These are phyloP conservation scores for Adineta ricciae DNA, from an alignment of 2,888 invertebrate genomes.

Conservation along the genomic window DNA sequence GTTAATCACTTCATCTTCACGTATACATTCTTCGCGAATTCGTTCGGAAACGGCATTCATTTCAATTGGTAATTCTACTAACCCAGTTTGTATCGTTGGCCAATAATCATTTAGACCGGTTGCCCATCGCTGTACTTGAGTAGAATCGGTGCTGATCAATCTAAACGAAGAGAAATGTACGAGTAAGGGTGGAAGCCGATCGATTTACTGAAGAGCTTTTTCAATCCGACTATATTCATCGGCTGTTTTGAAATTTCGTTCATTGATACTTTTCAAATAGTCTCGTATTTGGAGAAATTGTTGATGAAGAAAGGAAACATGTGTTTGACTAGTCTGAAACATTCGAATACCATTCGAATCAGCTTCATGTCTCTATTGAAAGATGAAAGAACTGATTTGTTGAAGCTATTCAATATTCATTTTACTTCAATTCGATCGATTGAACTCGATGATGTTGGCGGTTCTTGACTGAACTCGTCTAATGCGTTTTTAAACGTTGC, in stretches of 20 bases:
- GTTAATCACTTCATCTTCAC: background rate
- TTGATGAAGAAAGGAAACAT: background rate
- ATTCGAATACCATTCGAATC: background rate
- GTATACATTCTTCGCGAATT: conserved; percentile 39
- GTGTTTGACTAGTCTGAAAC: conserved; percentile 1
- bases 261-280: background rate
- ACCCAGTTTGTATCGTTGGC: conserved; percentile 43
- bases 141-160: conserved; percentile 41
- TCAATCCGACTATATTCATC: background rate
- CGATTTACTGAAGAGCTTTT: conserved; percentile 39
- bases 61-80: conserved; percentile 42
- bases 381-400: background rate
- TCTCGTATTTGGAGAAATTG: background rate
- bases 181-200: no score
- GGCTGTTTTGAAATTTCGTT: background rate
- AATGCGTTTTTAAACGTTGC: background rate
- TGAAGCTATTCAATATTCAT: background rate
- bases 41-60: conserved; percentile 44
- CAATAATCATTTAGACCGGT: conserved; percentile 44
- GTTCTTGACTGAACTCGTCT: background rate
- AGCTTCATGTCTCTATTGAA: background rate
- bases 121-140: conserved; percentile 43
- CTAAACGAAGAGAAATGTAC: conserved; percentile 36
- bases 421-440: background rate
- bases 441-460: background rate